phyloP scores from a whole-genome alignment of 2,113 vertebrate genomes.

The Jaculus jaculus region DNA sequence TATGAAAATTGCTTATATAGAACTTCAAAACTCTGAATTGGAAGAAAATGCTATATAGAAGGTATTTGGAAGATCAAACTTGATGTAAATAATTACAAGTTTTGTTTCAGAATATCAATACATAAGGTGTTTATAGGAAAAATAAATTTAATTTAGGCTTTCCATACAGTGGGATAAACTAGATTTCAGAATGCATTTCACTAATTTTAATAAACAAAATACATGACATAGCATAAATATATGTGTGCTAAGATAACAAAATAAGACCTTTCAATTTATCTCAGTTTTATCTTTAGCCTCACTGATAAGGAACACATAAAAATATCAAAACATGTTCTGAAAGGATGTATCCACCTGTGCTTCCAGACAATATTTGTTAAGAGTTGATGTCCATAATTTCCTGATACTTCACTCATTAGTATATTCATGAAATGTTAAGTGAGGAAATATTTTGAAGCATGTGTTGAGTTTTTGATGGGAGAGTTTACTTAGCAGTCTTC shows the following conservation, averaged over 20 bases:
- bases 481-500: neutral
- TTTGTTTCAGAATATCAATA: neutral
- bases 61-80: neutral
- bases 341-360: neutral
- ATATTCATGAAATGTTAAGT: neutral
- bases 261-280: neutral
- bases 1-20: neutral
- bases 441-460: neutral
- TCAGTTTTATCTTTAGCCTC: neutral
- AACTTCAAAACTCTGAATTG: neutral
- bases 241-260: neutral
- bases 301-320: neutral
- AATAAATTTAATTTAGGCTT: neutral
- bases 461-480: neutral
- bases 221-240: neutral
- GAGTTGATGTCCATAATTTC: too few species aligned
- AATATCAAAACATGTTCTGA: neutral
- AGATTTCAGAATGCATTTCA: neutral
- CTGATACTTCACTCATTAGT: neutral
- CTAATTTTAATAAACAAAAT: neutral
- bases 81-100: neutral
- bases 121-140: neutral
- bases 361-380: neutral
- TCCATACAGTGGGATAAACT: neutral
- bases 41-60: neutral